Evolutionary conservation across 2,797 vertebrate genomes (phyloP).

Genomic region (Apodemus agrarius): DNA sequence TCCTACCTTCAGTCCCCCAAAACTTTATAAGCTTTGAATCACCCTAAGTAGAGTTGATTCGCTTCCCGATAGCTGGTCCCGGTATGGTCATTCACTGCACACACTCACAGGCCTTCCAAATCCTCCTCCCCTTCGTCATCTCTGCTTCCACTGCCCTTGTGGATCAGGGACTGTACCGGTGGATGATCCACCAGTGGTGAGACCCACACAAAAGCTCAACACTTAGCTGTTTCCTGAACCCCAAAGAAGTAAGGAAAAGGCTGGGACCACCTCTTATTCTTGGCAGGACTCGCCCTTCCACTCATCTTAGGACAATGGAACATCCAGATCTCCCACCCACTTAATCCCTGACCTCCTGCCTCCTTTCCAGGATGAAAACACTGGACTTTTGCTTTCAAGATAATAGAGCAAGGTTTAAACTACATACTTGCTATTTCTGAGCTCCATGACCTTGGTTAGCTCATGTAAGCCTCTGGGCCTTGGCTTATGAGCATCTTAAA

Average conservation of each 20-base stretch:
- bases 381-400: neutral
- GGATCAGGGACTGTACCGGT: neutral
- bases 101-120: neutral
- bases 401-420: neutral
- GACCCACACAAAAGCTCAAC: neutral
- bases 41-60: neutral
- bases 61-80: neutral
- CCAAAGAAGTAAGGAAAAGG: neutral
- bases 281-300: accelerated
- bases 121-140: neutral
- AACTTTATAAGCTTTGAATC: neutral
- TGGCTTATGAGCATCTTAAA: neutral
- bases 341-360: neutral
- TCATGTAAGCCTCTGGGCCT: accelerated
- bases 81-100: neutral
- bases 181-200: neutral
- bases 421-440: neutral
- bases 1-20: neutral
- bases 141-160: neutral
- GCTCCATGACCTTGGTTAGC: neutral
- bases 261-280: neutral
- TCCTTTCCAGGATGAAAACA: neutral
- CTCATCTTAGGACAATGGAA: neutral
- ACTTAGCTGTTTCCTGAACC: neutral
- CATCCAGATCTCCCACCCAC: neutral